Evolutionary conservation across 2,888 invertebrate genomes (phyloP), one percentile per base, ranked within the genome.

Genomic region (Hololepta plana): DNA sequence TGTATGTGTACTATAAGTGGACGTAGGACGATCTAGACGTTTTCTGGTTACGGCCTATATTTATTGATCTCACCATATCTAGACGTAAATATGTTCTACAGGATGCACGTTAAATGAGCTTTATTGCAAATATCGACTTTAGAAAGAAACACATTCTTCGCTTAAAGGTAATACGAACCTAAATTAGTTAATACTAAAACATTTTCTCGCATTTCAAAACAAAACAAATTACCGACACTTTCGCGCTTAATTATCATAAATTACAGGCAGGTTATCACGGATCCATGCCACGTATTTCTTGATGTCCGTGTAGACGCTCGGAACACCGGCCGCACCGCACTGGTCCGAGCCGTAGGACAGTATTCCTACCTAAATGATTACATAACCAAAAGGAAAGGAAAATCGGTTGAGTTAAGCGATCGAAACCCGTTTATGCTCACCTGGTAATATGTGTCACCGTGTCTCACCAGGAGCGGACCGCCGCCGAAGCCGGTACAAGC

Each of bases 401-500:
- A 23, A 6, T 17, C 8, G 7, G 7, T 7, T 17, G 17, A 17
- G 7, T 7, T 17, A 17, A 17, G 7, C 7, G 7, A 7, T 17
- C 8, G 8, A 17, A 17, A 17, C 8, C 8, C 7, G 7, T 17
- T 21, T 10, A 10, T 26, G 31, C 28, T 39, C 44, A 76, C 77
- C 64, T 77, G 72, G 27, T 67, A 63, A 47, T 63, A 64, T 19
- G 62, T 62, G 12, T 67, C 67, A 34, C 67, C 65, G 36, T 70
- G 64, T 32, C 57, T 60, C 2, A 71, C 51, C 27, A 80, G 47
- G 3, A 81, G 51, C 0, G 81, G 80, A 1, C 79, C 74, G 3
- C 81, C 81, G 3, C 76, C 80, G 40, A 77, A 81, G 4, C 80
- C 80, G 6, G 75, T 70, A 37, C 81, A 81, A 0, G 79, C 80